Conservation (phyloP, 2,797 vertebrate genomes). For the Champsocephalus gunnari region DNA sequence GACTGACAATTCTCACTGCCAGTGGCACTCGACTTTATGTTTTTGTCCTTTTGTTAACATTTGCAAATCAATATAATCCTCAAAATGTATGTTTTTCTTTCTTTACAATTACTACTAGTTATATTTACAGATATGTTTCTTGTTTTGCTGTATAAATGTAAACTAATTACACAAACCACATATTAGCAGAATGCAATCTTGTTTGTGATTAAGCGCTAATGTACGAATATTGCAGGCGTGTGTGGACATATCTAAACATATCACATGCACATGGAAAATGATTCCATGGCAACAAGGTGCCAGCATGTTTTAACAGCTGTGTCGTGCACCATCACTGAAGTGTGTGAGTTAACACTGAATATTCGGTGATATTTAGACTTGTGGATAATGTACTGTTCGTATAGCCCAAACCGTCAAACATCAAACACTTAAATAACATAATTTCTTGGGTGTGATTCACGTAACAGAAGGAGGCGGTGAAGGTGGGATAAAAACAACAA, state of each 20-base stretch:
- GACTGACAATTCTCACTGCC: background rate
- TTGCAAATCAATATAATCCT: too few relatives aligned
- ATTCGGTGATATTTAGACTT: slow-evolving; percentile 35
- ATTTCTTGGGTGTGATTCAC: slow-evolving; percentile 50
- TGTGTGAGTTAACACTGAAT: slow-evolving; percentile 28
- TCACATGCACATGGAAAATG: background rate
- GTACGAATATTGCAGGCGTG: slow-evolving; percentile 10
- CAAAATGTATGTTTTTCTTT: too few relatives aligned
- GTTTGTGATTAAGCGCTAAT: slow-evolving; percentile 2
- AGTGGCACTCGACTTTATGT: too few relatives aligned
- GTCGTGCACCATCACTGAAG: slow-evolving; percentile 4
- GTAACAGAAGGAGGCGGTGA: slow-evolving; percentile 32
- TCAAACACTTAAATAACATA: slow-evolving; percentile 57
- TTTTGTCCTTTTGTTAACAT: too few relatives aligned
- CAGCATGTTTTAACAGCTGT: slow-evolving; percentile 12
- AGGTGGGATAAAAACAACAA: slow-evolving; percentile 37
- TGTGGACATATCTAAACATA: background rate
- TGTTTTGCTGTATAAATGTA: background rate
- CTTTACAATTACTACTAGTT: too few relatives aligned
- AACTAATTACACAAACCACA: background rate
- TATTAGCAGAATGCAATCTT: background rate
- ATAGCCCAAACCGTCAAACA: slow-evolving; percentile 23
- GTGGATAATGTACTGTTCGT: slow-evolving; percentile 28
- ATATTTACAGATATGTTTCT: background rate
- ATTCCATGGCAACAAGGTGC: background rate